Evolutionary conservation across 2,113 vertebrate species (phyloP).

Genomic region (Jaculus jaculus): DNA sequence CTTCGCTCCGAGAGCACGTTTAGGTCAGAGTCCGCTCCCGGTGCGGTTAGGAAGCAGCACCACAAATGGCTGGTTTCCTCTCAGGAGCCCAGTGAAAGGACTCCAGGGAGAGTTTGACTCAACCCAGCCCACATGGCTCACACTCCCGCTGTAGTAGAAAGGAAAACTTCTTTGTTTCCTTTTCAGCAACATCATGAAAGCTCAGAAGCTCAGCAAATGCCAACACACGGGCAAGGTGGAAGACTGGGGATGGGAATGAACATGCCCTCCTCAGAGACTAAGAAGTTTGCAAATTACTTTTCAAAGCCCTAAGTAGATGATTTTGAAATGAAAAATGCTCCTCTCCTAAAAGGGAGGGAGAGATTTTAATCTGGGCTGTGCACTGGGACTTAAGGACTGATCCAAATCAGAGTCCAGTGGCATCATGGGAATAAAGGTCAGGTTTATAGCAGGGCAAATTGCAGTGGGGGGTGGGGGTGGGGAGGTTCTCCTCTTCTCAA

Average conservation of each 20-base stretch:
- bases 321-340: constrained; percentile 59
- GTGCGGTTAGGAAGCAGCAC: accelerated
- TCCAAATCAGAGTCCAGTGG: not conserved
- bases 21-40: not conserved
- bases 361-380: not conserved
- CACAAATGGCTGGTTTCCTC: not conserved
- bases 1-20: not conserved
- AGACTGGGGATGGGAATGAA: not conserved
- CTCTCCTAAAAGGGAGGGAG: not conserved
- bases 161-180: constrained; percentile 7
- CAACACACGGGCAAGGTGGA: not conserved
- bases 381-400: not conserved
- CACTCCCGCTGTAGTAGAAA: not conserved
- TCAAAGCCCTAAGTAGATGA: not conserved
- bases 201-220: not conserved
- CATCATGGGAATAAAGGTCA: accelerated
- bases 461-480: not conserved
- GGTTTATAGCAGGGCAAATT: accelerated
- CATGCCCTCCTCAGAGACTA: not conserved
- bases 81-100: not conserved
- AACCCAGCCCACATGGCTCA: not conserved
- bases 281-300: constrained; percentile 9
- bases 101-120: not conserved
- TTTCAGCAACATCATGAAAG: not conserved
- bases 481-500: not conserved